Base-by-base conservation (phyloP, 2,113 vertebrate species). In the Capreolus pygargus region DNA sequence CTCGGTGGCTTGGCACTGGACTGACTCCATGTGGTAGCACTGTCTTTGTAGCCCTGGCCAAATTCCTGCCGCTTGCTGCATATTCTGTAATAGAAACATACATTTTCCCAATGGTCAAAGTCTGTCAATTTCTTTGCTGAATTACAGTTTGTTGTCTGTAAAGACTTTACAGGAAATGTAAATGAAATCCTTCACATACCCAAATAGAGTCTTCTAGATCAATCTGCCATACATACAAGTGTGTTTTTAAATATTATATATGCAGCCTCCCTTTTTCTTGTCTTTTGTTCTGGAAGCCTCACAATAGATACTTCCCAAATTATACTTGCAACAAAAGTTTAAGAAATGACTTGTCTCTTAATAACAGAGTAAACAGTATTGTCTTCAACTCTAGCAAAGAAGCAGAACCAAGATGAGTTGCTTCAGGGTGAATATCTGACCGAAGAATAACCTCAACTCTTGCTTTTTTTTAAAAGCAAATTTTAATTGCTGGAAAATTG, bases 221-320 rank as follows among this genome's bases (percentile, higher is more conserved):
- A 61, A 14, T 70, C n/a, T 97, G 67, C 45, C 91, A 19, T 61
- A 76, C 60, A 47, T 30, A n/a, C 11, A 87, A 89, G 21, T 7
- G 23, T 70, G 14, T 43, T 89, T 86, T 89, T n/a, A 86, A 50
- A 86, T 28, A n/a, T 78, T 36, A 45, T 28, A 60, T 39, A 60
- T 39, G 52, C 19, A 55, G 11, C 2, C 81, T 96, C 70, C 2
- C 16, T 54, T 86, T 86, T 93, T 76, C 39, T 55, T 91, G 5
- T 90, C 89, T 94, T 95, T 92, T 84, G 30, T 90, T 92, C 43
- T 67, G 57, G 91, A 96, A 70, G 17, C n/a, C 81, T 96, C n/a
- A 82, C 28, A 83, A 55, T 33, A 60, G 50, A 76, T 94, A 43
- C 17, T 83, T 96, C 21, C 61, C 78, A 96, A 96, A 93, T 94